These are phyloP conservation scores for Puffinus mauretanicus DNA, from an alignment of 2,113 vertebrate genomes.

Conservation along the genomic window DNA sequence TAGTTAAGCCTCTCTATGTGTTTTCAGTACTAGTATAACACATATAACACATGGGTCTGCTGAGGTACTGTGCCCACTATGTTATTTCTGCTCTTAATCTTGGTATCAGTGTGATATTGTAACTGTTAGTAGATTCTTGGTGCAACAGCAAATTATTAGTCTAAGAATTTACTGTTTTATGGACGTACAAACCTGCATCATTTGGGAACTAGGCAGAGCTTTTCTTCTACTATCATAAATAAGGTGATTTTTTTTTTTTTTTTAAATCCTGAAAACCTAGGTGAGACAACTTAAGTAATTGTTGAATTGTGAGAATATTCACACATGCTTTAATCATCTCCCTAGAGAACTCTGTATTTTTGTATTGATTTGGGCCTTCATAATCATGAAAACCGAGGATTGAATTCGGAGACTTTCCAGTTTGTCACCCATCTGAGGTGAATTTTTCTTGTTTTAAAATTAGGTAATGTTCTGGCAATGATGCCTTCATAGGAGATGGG, in stretches of 20 bases:
- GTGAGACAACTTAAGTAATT: background rate
- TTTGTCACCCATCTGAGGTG: background rate
- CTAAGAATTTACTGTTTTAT: background rate
- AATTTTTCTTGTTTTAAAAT: background rate
- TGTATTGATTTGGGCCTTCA: background rate
- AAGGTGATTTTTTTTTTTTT: background rate
- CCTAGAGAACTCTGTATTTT: background rate
- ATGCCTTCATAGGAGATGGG: background rate
- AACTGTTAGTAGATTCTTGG: background rate
- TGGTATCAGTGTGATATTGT: background rate
- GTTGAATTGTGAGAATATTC: background rate
- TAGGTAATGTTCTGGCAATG: slow-evolving; percentile 28
- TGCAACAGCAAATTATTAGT: background rate
- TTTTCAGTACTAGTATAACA: background rate
- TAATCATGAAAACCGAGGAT: accelerated
- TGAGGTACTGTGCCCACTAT: background rate
- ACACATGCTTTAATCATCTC: background rate
- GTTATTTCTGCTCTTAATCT: background rate
- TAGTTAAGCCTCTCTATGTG: background rate
- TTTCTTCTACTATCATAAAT: background rate
- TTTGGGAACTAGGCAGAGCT: background rate
- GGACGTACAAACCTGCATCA: background rate
- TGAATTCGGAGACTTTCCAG: background rate
- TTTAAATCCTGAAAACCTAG: background rate
- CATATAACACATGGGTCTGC: background rate